Percentiles rank a stretch among this genome's conserved stretches.
Evolutionary conservation across 2,113 vertebrate genomes (phyloP).

Genomic region (Pygoscelis adeliae): DNA sequence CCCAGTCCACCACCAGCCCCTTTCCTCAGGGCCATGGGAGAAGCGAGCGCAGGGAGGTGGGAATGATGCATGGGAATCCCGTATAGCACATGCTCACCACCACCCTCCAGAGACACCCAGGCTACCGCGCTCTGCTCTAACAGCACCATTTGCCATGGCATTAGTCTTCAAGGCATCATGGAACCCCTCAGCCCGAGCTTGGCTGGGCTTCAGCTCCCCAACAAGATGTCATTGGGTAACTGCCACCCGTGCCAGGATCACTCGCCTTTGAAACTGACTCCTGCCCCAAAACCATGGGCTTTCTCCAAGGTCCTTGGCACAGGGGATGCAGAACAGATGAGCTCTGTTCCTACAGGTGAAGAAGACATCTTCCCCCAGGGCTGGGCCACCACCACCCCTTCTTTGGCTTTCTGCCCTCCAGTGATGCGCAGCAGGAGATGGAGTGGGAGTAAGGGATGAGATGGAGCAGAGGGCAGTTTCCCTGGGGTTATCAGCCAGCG

Average conservation of each 20-base stretch:
- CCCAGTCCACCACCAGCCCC: neutral
- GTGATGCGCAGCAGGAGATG: neutral
- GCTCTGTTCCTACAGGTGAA: neutral
- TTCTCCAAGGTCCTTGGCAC: neutral
- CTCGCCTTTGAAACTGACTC: neutral
- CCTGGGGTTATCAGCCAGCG: neutral
- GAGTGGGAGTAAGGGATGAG: neutral
- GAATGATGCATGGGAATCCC: neutral
- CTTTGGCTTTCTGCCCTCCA: neutral
- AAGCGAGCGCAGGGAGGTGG: accelerated
- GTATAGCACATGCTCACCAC: accelerated
- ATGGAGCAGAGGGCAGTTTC: neutral
- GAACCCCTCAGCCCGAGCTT: neutral
- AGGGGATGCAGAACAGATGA: neutral
- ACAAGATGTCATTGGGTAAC: neutral
- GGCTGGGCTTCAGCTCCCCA: neutral
- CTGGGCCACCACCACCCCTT: neutral
- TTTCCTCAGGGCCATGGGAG: neutral
- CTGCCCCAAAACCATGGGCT: neutral
- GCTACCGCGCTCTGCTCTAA: neutral
- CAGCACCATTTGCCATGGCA: neutral
- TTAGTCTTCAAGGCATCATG: neutral
- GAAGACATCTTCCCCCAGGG: neutral
- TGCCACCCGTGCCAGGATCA: neutral
- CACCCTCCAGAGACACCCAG: neutral